phyloP scores from a whole-genome alignment of 2,888 invertebrate genomes.

The Folsomia manolachei region DNA sequence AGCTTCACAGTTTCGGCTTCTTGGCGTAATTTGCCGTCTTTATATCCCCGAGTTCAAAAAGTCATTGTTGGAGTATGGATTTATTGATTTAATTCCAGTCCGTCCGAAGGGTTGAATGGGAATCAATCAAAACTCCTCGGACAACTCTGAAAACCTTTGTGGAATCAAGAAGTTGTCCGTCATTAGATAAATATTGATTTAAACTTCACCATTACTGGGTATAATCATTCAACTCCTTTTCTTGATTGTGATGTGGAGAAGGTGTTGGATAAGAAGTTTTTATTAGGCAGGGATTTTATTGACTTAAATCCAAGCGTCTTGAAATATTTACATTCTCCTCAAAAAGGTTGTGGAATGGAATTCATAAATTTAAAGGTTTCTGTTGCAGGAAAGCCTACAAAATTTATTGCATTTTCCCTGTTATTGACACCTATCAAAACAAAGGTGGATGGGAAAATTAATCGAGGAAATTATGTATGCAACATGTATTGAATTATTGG shows the following conservation, averaged over 20 bases:
- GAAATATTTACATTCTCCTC: too few species aligned
- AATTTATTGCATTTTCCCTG: neutral
- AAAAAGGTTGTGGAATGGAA: too few species aligned
- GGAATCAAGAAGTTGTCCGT: neutral
- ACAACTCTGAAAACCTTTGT: neutral
- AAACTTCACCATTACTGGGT: too few species aligned
- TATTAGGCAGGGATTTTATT: too few species aligned
- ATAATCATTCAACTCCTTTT: too few species aligned
- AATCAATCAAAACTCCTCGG: neutral
- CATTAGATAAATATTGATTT: neutral
- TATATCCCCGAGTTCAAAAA: neutral
- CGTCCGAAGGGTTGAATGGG: neutral
- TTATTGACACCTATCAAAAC: neutral
- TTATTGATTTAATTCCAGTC: neutral
- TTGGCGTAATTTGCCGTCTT: neutral
- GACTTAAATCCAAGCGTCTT: too few species aligned
- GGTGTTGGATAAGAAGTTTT: too few species aligned
- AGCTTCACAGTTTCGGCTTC: neutral
- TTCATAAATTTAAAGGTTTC: too few species aligned
- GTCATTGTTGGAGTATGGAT: neutral
- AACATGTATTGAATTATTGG: too few species aligned
- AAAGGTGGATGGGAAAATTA: neutral
- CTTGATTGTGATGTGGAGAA: too few species aligned
- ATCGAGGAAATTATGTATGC: neutral
- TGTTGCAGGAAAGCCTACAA: too few species aligned